phyloP scores from a whole-genome alignment of 2,888 invertebrate species.

The Crocallis elinguaria region DNA sequence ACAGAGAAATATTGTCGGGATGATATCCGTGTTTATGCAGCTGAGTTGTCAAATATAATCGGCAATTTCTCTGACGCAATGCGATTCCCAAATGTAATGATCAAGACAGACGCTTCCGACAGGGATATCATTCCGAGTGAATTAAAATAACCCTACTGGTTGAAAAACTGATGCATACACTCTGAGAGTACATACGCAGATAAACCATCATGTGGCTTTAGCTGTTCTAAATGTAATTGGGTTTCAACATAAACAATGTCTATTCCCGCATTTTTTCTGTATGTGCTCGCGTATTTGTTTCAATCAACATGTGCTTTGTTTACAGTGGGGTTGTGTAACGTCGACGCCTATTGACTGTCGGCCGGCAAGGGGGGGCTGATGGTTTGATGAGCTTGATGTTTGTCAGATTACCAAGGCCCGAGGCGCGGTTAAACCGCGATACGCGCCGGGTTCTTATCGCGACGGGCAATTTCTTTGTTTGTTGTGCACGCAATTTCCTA shows the following conservation, averaged over 20 bases:
- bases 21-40: too few species aligned
- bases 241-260: conserved; percentile 35
- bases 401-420: conserved; percentile 41
- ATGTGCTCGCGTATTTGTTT: conserved; percentile 16
- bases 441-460: conserved; percentile 68
- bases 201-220: not conserved
- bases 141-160: too few species aligned
- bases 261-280: conserved; percentile 9
- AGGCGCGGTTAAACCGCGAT: conserved; percentile 44
- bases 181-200: too few species aligned
- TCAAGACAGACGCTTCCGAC: too few species aligned
- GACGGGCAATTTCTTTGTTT: conserved; percentile 78
- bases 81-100: too few species aligned
- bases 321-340: conserved; percentile 11
- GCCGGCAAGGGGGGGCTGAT: conserved; percentile 5
- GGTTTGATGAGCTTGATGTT: conserved; percentile 25
- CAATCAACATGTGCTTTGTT: conserved; percentile 14
- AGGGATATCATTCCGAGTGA: too few species aligned
- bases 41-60: too few species aligned
- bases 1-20: too few species aligned
- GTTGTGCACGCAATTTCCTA: conserved; percentile 76
- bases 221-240: conserved; percentile 26
- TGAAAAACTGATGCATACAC: not conserved
- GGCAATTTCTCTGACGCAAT: too few species aligned
- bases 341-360: conserved; percentile 14